Percentiles rank a stretch among this genome's conserved stretches.
phyloP scores from a whole-genome alignment of 1,140 invertebrate species.

The Bombyx mandarina region DNA sequence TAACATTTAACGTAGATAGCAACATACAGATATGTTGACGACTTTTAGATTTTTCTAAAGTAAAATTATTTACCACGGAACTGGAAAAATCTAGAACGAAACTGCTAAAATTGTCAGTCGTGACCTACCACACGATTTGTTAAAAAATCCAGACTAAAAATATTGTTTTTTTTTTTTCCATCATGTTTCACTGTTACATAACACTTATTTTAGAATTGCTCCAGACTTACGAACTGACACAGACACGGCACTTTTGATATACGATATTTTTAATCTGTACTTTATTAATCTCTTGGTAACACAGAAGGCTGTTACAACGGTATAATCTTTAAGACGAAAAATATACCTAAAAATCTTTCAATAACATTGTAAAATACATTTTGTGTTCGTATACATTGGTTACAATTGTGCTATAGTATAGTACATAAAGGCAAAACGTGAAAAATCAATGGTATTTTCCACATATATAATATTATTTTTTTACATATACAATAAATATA shows the following conservation, averaged over 20 bases:
- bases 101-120: conserved; percentile 2
- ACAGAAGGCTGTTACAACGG: conserved; percentile 57
- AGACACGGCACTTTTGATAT: background rate
- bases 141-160: no score
- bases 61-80: background rate
- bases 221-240: no score
- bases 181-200: no score
- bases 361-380: conserved; percentile 70
- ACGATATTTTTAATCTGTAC: conserved; percentile 13
- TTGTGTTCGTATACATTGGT: conserved; percentile 68
- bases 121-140: conserved; percentile 4
- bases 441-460: conserved; percentile 41
- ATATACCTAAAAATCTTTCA: conserved; percentile 63
- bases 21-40: background rate
- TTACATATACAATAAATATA: conserved; percentile 35
- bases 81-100: background rate
- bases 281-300: conserved; percentile 35
- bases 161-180: no score
- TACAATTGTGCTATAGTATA: conserved; percentile 67
- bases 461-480: conserved; percentile 32
- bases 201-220: no score
- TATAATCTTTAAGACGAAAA: conserved; percentile 49
- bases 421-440: conserved; percentile 66
- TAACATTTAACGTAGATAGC: no score
- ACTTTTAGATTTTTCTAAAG: background rate